These are phyloP conservation scores for Malacoctenus gilli DNA, from an alignment of 2,797 vertebrate genomes.

Conservation along the genomic window DNA sequence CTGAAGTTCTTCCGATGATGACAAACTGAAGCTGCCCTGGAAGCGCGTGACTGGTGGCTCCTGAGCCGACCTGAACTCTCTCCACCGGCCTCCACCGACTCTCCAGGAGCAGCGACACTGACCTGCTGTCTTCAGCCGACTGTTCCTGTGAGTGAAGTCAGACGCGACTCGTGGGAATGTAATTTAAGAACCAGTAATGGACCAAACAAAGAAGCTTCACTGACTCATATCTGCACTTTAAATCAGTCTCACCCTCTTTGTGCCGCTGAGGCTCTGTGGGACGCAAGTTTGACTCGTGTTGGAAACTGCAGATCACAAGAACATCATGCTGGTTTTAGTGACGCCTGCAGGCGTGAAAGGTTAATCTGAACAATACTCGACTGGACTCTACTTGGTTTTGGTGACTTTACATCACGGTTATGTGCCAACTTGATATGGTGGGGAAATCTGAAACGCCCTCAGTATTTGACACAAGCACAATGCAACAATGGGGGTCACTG, in stretches of 20 bases:
- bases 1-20: slow-evolving; percentile 90
- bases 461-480: too few species aligned
- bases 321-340: too few species aligned
- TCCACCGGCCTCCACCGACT: slow-evolving; percentile 21
- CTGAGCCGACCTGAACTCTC: slow-evolving; percentile 5
- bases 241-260: slow-evolving; percentile 2
- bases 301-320: too few species aligned
- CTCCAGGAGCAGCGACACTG: slow-evolving; percentile 48
- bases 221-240: slow-evolving; percentile 30
- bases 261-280: slow-evolving; percentile 13
- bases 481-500: too few species aligned
- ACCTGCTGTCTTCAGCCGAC: slow-evolving; percentile 31
- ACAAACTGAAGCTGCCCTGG: background rate
- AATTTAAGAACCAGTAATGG: slow-evolving; percentile 21
- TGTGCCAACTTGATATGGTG: too few species aligned
- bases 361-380: too few species aligned
- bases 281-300: slow-evolving; percentile 24
- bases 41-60: too few species aligned
- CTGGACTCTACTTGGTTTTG: too few species aligned
- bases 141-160: slow-evolving; percentile 18
- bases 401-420: too few species aligned
- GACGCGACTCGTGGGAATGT: background rate
- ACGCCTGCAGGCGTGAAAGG: too few species aligned
- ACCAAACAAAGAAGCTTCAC: slow-evolving; percentile 19
- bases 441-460: too few species aligned